A percentile compares a stretch with the other conserved stretches of the same genome.
phyloP scores from a whole-genome alignment of 2,888 invertebrate species.

The Acrocyrtus sp. region DNA sequence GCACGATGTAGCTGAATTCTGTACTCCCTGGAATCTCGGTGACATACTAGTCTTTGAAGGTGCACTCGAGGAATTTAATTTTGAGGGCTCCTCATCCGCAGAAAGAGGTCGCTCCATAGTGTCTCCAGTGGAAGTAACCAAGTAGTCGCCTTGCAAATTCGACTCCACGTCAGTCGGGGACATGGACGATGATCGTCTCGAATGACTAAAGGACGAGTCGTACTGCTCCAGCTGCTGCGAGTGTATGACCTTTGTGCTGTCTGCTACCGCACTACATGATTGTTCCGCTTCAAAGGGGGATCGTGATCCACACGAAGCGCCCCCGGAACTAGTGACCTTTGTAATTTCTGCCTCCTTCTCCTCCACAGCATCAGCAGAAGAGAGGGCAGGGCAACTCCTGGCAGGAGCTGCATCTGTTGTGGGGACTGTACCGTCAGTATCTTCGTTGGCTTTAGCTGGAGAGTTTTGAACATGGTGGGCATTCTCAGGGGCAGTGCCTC shows the following conservation, averaged over 20 bases:
- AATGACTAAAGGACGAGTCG: conserved; percentile 26
- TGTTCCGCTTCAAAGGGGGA: conserved; percentile 28
- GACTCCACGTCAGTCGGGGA: conserved; percentile 24
- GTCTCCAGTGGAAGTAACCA: conserved; percentile 35
- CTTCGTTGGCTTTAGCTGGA: conserved; percentile 20
- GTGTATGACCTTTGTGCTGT: conserved; percentile 32
- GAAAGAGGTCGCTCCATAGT: conserved; percentile 9
- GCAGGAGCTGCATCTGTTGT: not conserved
- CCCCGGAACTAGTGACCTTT: conserved; percentile 41
- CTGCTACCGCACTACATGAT: conserved; percentile 23
- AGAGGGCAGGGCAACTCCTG: not conserved
- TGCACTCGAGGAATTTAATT: conserved; percentile 23
- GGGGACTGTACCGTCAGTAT: conserved; percentile 26
- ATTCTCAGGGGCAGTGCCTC: not conserved
- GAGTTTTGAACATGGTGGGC: conserved; percentile 3
- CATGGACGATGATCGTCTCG: conserved; percentile 13
- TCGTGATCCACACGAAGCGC: conserved; percentile 12
- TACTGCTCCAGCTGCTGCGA: conserved; percentile 35
- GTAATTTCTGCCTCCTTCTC: conserved; percentile 33
- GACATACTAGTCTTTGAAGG: conserved; percentile 20
- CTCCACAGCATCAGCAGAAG: too few species aligned
- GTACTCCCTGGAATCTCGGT: not conserved
- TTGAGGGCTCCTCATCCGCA: conserved; percentile 19
- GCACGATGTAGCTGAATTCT: not conserved
- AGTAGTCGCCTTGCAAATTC: conserved; percentile 28